Evolutionary conservation across 2,113 vertebrate species (phyloP).

Genomic region (Malaclemys terrapin): DNA sequence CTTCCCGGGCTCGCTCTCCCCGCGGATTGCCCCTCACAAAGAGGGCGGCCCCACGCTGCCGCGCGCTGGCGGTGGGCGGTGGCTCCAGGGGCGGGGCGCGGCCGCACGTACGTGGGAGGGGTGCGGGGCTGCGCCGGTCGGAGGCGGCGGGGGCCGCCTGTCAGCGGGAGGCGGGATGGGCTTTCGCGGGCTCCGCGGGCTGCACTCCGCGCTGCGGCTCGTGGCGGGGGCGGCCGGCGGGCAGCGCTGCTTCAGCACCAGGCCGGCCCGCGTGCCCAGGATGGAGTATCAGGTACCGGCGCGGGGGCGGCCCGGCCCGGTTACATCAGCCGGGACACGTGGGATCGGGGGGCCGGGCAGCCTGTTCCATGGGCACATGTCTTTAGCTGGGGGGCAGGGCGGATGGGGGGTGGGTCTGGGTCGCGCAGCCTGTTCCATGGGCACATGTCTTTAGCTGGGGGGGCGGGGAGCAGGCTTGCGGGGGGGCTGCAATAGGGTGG

Average conservation of each 20-base stretch:
- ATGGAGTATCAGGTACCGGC: conserved; percentile 92
- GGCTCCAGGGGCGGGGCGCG: neutral
- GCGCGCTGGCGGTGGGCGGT: neutral
- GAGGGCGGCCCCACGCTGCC: neutral
- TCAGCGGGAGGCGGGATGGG: neutral
- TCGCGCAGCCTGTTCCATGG: neutral
- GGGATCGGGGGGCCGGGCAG: neutral
- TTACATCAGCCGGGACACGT: neutral
- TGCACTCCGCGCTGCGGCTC: conserved; percentile 30
- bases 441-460: neutral
- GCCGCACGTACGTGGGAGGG: neutral
- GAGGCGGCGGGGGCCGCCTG: neutral
- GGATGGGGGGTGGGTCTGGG: too few relatives aligned
- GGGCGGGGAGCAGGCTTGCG: neutral
- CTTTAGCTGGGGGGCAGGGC: neutral
- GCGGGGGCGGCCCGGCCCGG: neutral
- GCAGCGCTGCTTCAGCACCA: conserved; percentile 68
- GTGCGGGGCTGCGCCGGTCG: neutral
- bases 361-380: neutral
- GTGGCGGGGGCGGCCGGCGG: neutral
- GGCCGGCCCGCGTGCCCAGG: conserved; percentile 79
- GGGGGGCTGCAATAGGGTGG: neutral
- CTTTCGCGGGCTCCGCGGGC: conserved; percentile 2
- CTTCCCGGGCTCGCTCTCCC: neutral
- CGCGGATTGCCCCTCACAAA: neutral